Evolutionary conservation across 1,140 invertebrate species (phyloP), one percentile per base, ranked within the genome.

Genomic region (Drosophila willistoni): DNA sequence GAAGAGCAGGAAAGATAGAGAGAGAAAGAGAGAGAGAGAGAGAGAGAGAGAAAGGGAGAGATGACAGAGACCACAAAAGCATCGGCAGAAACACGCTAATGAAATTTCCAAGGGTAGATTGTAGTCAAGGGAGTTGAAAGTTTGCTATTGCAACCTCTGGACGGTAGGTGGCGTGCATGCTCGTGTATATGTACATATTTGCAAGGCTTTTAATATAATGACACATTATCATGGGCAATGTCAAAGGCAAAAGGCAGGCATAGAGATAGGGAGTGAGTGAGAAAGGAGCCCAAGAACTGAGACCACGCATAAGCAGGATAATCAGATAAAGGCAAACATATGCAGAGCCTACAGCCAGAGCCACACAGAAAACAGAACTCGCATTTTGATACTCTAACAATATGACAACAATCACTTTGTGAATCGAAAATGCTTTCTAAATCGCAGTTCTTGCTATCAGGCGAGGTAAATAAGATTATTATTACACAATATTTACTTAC

Each of bases 151-250:
- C 54, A 63, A 42, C 67, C 63, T 44, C 44, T 68, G 79, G 54
- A 54, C 75, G 76, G 61, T 73, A 77, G 75, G 64, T 73, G 81
- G 79, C 76, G 63, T 89, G 22, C 44, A 47, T 47, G 13, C 44
- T 10, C 5, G 10, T 12, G 0, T 3, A 10, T 51, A 22, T 51
- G 44, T 51, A 51, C 44, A 51, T 51, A 79, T 84, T 89, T 89
- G 74, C 84, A 75, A 79, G 76, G 85, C 84, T 89, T 84, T 89
- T 84, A 89, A 84, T 89, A 73, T 89, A 89, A 89, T 89, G 84
- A 89, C 77, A 89, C 81, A 87, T 89, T 83, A 84, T 81, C 78
- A 81, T 75, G 74, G 65, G 59, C 67, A 54, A 68, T 66, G 77
- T 85, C 81, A 85, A 85, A 85, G 74, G 75, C 64, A 70, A 29